phyloP scores from a whole-genome alignment of 2,113 vertebrate species.

The Zosterops borbonicus region DNA sequence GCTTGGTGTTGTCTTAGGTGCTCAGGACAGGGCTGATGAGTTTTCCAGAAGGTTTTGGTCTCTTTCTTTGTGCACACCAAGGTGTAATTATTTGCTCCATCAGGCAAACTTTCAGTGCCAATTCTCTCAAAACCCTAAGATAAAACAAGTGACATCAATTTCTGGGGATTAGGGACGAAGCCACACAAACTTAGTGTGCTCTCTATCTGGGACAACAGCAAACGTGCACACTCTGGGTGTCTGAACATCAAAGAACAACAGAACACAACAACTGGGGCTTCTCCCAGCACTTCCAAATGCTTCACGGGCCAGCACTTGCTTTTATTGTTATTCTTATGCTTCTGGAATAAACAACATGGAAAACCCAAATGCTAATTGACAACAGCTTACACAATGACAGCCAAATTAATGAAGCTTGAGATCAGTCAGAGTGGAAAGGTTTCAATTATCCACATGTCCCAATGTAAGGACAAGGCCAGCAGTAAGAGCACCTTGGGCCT shows the following conservation, averaged over 20 bases:
- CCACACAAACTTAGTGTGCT: not conserved
- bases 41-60: not conserved
- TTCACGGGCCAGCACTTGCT: not conserved
- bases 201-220: not conserved
- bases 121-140: not conserved
- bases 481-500: not conserved
- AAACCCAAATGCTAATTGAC: conserved; percentile 21
- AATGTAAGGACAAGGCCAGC: not conserved
- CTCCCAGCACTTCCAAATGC: not conserved
- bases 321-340: not conserved
- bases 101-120: not conserved
- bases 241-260: not conserved
- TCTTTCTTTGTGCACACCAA: not conserved
- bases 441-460: conserved; percentile 5
- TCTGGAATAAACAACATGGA: conserved; percentile 28
- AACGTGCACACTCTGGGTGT: not conserved
- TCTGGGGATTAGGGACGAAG: not conserved
- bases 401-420: not conserved
- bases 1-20: not conserved
- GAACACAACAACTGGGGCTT: not conserved
- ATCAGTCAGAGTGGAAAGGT: not conserved
- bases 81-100: not conserved
- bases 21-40: not conserved
- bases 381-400: conserved; percentile 6
- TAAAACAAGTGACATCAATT: not conserved